Conservation (phyloP, 2,797 vertebrate species). For the Meriones psammophilus region DNA sequence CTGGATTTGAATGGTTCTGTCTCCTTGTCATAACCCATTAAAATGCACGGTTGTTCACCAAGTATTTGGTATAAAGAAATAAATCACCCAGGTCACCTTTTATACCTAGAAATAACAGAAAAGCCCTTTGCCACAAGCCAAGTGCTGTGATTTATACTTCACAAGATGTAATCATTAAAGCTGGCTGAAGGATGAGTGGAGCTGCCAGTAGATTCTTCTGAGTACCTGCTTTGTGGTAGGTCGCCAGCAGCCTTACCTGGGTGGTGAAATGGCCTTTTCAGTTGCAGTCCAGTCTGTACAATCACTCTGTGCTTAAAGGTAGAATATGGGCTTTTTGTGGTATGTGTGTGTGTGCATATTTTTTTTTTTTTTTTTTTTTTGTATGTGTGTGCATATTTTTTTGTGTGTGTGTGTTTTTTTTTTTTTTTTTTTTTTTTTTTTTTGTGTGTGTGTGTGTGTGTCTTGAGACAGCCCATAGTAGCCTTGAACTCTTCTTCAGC, state of each 20-base stretch:
- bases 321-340: constrained; percentile 48
- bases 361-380: constrained; percentile 22
- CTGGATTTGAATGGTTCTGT: neutral
- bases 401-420: neutral
- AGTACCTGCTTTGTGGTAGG: constrained; percentile 3
- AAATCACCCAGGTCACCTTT: constrained; percentile 8
- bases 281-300: constrained; percentile 61
- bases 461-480: neutral
- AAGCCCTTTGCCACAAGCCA: neutral
- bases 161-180: constrained; percentile 45
- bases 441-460: neutral
- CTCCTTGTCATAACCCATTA: neutral
- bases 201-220: neutral
- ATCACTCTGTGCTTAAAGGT: constrained; percentile 69
- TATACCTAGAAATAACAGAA: neutral
- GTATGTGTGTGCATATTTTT: neutral
- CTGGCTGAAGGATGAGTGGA: neutral
- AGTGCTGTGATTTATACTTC: constrained; percentile 33
- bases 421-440: neutral
- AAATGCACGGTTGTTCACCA: neutral
- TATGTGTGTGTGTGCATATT: neutral
- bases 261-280: constrained; percentile 69
- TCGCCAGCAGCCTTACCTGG: constrained; percentile 80
- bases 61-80: neutral
- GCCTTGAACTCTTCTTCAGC: neutral